Evolutionary conservation across 2,113 vertebrate species (phyloP).

Genomic region (Arizona elegans): DNA sequence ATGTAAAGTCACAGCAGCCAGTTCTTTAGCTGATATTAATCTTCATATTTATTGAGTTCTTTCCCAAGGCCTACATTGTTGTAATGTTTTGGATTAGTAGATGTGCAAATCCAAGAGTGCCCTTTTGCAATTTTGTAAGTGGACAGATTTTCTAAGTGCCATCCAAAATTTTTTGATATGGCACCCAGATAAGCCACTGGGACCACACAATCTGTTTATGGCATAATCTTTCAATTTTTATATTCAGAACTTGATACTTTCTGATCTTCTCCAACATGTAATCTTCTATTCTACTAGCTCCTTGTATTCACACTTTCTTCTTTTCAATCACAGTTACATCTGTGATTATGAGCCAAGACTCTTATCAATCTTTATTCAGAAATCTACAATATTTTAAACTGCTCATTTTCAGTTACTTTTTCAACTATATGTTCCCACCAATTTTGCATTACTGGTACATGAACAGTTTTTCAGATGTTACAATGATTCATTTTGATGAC

Average conservation of each 20-base stretch:
- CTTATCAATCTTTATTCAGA: neutral
- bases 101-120: neutral
- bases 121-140: neutral
- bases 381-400: neutral
- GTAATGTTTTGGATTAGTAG: neutral
- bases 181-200: neutral
- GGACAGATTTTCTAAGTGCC: neutral
- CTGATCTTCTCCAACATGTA: neutral
- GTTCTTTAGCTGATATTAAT: neutral
- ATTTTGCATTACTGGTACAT: neutral
- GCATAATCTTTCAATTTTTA: neutral
- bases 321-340: neutral
- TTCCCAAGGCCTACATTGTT: neutral
- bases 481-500: too few relatives aligned
- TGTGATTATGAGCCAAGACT: neutral
- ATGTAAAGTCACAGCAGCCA: neutral
- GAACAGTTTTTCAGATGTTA: neutral
- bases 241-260: neutral
- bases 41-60: neutral
- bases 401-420: neutral
- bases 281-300: neutral
- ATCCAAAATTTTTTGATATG: neutral
- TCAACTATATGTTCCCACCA: neutral
- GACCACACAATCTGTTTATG: neutral
- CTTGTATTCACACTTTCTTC: neutral